Evolutionary conservation across 2,888 invertebrate species (phyloP), one percentile per base, ranked within the genome.

Genomic region (Blomia tropicalis): DNA sequence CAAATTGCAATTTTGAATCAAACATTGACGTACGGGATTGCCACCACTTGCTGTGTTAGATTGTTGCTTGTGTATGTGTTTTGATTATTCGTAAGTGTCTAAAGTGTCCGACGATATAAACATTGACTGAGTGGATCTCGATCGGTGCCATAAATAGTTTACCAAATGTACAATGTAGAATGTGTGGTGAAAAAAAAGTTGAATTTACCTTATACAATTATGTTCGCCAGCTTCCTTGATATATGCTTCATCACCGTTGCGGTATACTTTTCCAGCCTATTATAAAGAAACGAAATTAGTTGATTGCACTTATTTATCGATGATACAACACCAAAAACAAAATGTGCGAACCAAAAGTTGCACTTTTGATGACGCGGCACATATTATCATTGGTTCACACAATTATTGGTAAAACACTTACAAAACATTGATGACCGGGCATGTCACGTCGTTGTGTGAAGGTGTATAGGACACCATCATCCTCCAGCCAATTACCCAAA

Each of bases 401-500:
- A 47, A n/a, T 19, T 22, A 22, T 60, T 14, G n/a, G 31, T 58
- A 56, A 2, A 2, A 77, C 73, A 11, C 82, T 82, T 27, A 82
- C 81, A 70, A 82, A 82, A 70, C 82, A 82, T 71, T 82, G 82
- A 69, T 80, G 81, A 53, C 76, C 76, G 23, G 76, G 76, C 54
- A 79, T 75, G 69, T 82, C 82, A 63, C 78, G 76, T 66, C 82
- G 75, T 74, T 80, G 79, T 0, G 82, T 82, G 70, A 81, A 82
- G 1, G 82, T 80, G 69, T 81, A 82, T 64, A 81, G 76, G 0
- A 80, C 73, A 22, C 79, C 78, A 32, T 77, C 76, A n/a, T n/a
- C n/a, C 70, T 82, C 82, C 65, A 77, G 76, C 82, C 82, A 82
- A 68, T 82, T 81, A 1, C 82, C 82, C 44, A 82, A 72, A 68